These are phyloP conservation scores for Perodicticus potto DNA, from an alignment of 2,797 vertebrate genomes.

Conservation along the genomic window DNA sequence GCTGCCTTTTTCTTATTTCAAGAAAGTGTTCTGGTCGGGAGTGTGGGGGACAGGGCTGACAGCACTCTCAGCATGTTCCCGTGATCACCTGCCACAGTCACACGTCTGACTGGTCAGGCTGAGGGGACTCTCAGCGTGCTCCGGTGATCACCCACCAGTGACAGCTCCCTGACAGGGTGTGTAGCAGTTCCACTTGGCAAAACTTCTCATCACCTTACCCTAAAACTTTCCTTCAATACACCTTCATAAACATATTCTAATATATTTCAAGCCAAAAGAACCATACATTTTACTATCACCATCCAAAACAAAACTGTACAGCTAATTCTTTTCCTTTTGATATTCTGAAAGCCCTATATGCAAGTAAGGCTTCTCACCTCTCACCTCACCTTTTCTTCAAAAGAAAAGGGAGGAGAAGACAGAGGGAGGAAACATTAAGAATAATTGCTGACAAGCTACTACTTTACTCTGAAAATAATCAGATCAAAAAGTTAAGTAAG, in stretches of 20 bases:
- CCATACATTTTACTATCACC: fast-evolving
- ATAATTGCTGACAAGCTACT: not conserved
- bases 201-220: not conserved
- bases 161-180: not conserved
- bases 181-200: not conserved
- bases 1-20: not conserved
- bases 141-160: too few relatives aligned
- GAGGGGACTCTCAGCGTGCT: not conserved
- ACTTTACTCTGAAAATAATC: not conserved
- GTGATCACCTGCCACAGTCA: too few relatives aligned
- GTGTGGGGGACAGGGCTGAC: not conserved
- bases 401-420: not conserved
- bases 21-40: not conserved
- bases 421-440: not conserved
- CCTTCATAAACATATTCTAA: not conserved
- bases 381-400: not conserved
- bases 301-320: not conserved
- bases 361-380: not conserved
- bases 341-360: not conserved
- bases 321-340: not conserved
- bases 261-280: not conserved
- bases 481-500: not conserved
- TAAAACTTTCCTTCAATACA: conserved; percentile 25
- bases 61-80: not conserved
- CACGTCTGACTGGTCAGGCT: not conserved